Evolutionary conservation across 2,113 vertebrate genomes (phyloP).

Genomic region (Origma solitaria): DNA sequence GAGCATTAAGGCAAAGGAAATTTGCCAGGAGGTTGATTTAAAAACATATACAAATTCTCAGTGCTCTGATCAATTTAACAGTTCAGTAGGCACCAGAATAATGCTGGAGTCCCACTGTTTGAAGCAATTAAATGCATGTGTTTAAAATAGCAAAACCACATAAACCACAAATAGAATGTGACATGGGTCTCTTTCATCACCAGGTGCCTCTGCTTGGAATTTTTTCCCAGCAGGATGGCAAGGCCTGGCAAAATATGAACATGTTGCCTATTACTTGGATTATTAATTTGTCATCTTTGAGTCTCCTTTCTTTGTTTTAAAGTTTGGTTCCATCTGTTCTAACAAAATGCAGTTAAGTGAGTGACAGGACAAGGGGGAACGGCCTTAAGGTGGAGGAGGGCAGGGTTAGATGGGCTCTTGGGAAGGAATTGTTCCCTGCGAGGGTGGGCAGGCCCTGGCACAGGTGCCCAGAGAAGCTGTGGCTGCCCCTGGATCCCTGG

Average conservation of each 20-base stretch:
- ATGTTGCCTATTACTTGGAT: not conserved
- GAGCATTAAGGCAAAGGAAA: conserved; percentile 16
- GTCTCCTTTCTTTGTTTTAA: not conserved
- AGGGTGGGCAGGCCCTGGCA: not conserved
- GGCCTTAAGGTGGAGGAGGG: not conserved
- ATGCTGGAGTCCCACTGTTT: not conserved
- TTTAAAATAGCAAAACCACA: not conserved
- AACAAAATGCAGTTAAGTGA: not conserved
- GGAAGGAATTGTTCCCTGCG: rapidly evolving
- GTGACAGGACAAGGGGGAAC: not conserved
- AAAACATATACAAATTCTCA: conserved; percentile 44
- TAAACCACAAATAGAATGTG: not conserved
- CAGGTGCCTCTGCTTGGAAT: not conserved
- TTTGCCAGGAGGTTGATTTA: conserved; percentile 41
- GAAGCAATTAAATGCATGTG: not conserved
- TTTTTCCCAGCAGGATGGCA: not conserved
- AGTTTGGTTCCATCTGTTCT: not conserved
- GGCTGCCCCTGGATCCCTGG: no score
- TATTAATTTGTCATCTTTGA: not conserved
- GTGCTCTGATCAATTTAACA: conserved; percentile 37
- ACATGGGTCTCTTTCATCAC: not conserved
- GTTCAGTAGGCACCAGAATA: conserved; percentile 37
- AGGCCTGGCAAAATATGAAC: not conserved
- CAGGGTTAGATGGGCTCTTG: no score
- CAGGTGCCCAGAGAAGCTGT: no score